Conservation (phyloP, 2,113 vertebrate species). For the Crotalus horridus region DNA sequence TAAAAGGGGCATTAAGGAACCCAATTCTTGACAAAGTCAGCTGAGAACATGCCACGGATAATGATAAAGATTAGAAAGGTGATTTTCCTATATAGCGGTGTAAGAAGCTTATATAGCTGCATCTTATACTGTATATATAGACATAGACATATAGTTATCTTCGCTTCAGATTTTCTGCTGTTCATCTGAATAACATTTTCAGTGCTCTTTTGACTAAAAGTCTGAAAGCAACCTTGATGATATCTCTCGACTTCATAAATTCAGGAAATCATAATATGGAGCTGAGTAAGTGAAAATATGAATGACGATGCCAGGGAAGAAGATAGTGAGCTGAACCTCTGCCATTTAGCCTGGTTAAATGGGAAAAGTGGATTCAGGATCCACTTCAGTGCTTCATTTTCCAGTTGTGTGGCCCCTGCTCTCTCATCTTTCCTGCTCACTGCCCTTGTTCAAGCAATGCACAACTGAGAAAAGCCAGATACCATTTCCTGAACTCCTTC, state of each 20-base stretch:
- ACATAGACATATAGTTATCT: not conserved
- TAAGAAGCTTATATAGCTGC: not conserved
- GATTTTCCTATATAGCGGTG: not conserved
- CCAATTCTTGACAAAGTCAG: not conserved
- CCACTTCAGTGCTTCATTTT: not conserved
- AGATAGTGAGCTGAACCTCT: not conserved
- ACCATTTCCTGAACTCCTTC: constrained; percentile 5
- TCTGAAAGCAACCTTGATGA: not conserved
- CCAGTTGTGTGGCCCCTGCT: not conserved
- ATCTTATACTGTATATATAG: not conserved
- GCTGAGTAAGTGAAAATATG: not conserved
- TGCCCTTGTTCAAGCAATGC: not conserved
- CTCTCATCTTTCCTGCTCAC: not conserved
- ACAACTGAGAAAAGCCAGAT: not conserved
- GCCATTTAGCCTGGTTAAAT: not conserved
- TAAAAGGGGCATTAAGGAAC: too few species aligned
- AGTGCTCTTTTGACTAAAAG: not conserved
- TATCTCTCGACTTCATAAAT: not conserved
- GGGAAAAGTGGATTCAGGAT: not conserved
- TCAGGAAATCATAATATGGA: not conserved
- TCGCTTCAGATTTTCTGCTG: not conserved
- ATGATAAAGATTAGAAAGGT: not conserved
- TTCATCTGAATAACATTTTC: not conserved
- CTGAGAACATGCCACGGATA: too few species aligned
- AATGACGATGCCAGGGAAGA: not conserved